A percentile compares a stretch with the other conserved stretches of the same genome.
phyloP scores from a whole-genome alignment of 2,113 vertebrate genomes.

The Aepyceros melampus region DNA sequence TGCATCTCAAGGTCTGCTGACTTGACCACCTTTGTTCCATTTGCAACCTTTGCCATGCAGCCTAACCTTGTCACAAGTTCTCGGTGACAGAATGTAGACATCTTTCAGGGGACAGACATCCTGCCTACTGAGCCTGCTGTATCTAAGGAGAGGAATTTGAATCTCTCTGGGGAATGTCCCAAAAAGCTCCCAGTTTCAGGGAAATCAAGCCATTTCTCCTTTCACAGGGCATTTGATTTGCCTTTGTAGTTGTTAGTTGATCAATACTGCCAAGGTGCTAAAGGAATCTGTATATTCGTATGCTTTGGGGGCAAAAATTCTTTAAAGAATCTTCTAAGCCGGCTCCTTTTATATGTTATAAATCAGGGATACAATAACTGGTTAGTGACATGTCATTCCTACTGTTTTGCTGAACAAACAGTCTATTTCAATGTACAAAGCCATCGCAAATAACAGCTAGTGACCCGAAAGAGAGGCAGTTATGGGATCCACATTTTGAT shows the following conservation, averaged over 20 bases:
- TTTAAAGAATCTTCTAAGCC: neutral
- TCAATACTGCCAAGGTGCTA: neutral
- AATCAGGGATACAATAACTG: neutral
- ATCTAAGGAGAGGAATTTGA: neutral
- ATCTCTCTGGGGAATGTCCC: neutral
- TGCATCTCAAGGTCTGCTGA: neutral
- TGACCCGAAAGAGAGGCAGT: neutral
- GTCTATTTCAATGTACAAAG: neutral
- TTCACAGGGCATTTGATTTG: neutral
- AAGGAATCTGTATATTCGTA: neutral
- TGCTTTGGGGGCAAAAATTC: neutral
- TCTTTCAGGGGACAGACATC: neutral
- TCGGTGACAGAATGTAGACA: neutral
- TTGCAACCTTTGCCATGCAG: neutral
- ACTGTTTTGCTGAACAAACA: slow-evolving; percentile 5
- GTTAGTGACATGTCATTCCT: neutral
- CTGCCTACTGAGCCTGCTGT: neutral
- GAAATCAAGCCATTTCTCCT: neutral
- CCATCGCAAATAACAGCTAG: neutral
- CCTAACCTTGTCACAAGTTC: neutral
- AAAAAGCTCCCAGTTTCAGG: neutral
- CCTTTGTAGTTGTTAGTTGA: neutral
- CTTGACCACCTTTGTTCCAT: neutral
- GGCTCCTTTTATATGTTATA: neutral
- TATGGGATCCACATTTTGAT: neutral